Evolutionary conservation across 2,888 invertebrate species (phyloP).

Genomic region (Macaria notata): DNA sequence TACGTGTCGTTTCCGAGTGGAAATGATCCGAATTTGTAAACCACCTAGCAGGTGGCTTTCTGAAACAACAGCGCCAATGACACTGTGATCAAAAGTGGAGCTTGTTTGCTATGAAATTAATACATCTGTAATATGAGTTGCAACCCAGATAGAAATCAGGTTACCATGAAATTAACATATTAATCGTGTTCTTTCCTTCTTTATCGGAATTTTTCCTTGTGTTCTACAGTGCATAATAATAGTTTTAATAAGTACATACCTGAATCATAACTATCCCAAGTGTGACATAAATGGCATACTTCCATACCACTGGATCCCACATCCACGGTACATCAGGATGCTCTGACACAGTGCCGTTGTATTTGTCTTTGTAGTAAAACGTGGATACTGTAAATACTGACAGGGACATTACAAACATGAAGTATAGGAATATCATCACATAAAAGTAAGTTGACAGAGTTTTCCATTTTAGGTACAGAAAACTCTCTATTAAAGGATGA

Average conservation of each 20-base stretch:
- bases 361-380: constrained; percentile 8
- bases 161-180: too few relatives aligned
- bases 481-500: constrained; percentile 78
- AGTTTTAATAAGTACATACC: background rate
- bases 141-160: too few relatives aligned
- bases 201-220: too few relatives aligned
- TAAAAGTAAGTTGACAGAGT: constrained; percentile 34
- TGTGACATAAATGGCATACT: constrained; percentile 1
- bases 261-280: constrained; percentile 4
- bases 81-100: too few relatives aligned
- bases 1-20: too few relatives aligned
- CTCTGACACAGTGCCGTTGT: background rate
- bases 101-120: too few relatives aligned
- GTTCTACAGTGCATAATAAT: too few relatives aligned
- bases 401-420: background rate
- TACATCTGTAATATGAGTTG: too few relatives aligned
- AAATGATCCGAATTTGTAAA: too few relatives aligned
- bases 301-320: constrained; percentile 6
- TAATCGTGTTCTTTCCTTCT: too few relatives aligned
- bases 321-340: background rate
- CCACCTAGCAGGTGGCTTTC: too few relatives aligned
- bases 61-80: too few relatives aligned
- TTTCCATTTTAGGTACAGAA: constrained; percentile 76
- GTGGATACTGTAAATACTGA: constrained; percentile 5
- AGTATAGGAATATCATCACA: constrained; percentile 4